These are phyloP conservation scores for Aphis gossypii DNA, from an alignment of 1,140 invertebrate genomes.

Conservation along the genomic window DNA sequence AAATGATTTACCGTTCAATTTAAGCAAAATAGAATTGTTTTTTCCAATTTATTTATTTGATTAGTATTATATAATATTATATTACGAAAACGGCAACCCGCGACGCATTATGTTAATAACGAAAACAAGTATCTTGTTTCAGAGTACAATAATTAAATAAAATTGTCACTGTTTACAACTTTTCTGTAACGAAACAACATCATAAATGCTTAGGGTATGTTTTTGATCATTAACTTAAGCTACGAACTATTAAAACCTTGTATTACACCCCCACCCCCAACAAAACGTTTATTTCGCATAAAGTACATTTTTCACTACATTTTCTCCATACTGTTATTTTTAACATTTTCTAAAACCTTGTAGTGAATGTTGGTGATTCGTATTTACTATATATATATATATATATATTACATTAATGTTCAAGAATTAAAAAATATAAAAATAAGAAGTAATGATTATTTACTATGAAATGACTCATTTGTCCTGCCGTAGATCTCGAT, in stretches of 20 bases:
- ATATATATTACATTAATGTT: neutral
- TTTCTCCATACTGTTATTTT: neutral
- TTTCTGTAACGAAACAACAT: neutral
- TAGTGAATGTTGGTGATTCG: neutral
- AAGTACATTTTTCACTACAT: constrained; percentile 1
- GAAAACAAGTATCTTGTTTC: neutral
- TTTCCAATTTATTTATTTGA: neutral
- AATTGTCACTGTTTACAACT: constrained; percentile 32
- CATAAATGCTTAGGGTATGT: constrained; percentile 19
- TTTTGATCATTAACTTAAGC: constrained; percentile 25
- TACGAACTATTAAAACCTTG: constrained; percentile 28
- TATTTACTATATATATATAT: neutral
- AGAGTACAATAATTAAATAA: constrained; percentile 22
- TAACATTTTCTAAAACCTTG: neutral
- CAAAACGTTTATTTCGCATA: neutral
- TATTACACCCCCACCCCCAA: neutral
- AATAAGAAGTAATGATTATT: neutral
- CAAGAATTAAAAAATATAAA: neutral
- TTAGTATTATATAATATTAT: neutral
- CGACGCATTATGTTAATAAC: neutral
- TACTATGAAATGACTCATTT: neutral
- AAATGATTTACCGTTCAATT: neutral
- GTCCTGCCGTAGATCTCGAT: neutral
- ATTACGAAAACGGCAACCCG: neutral
- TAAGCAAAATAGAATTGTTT: neutral